These are phyloP conservation scores for Chrysaora quinquecirrha DNA, from an alignment of 30 jellyfish, hydroid and myxozoan species.

Conservation along the genomic window DNA sequence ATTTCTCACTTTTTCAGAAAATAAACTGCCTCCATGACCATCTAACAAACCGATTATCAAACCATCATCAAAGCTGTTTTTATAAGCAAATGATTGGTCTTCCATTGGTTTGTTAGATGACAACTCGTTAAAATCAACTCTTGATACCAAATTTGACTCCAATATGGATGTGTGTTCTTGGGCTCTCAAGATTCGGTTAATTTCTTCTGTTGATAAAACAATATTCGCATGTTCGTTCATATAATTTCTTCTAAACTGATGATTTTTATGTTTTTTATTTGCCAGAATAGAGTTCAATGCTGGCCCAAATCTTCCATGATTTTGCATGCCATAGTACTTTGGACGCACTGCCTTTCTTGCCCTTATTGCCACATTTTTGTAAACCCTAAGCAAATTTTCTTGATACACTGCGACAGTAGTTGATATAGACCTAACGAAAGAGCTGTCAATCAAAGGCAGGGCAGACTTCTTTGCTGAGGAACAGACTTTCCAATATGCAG, in stretches of 20 bases:
- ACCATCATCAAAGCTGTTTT: constrained; percentile 42
- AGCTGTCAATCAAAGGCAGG: neutral
- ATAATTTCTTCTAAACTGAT: constrained; percentile 29
- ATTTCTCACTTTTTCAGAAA: constrained; percentile 71
- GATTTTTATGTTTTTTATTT: constrained; percentile 16
- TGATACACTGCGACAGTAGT: constrained; percentile 45
- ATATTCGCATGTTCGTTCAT: constrained; percentile 35
- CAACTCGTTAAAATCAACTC: constrained; percentile 86
- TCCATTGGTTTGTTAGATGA: constrained; percentile 96
- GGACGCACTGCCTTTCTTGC: constrained; percentile 44
- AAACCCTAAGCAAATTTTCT: constrained; percentile 18
- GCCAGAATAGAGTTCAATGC: constrained; percentile 8
- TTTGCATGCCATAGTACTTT: constrained; percentile 24
- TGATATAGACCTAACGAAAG: constrained; percentile 18
- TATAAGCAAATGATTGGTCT: constrained; percentile 86
- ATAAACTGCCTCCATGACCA: constrained; percentile 99
- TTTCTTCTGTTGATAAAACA: constrained; percentile 67
- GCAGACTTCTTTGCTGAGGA: constrained; percentile 65
- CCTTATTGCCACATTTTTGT: constrained; percentile 12
- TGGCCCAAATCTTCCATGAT: constrained; percentile 59
- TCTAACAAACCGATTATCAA: constrained; percentile 84
- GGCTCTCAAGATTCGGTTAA: constrained; percentile 62
- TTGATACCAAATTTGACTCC: constrained; percentile 20
- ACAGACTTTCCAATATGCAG: constrained; percentile 93
- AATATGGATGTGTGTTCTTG: constrained; percentile 72